A percentile compares a stretch with the other conserved stretches of the same genome.
Conservation (phyloP, 64 coral and sea anemone species). For the Orbicella faveolata region DNA sequence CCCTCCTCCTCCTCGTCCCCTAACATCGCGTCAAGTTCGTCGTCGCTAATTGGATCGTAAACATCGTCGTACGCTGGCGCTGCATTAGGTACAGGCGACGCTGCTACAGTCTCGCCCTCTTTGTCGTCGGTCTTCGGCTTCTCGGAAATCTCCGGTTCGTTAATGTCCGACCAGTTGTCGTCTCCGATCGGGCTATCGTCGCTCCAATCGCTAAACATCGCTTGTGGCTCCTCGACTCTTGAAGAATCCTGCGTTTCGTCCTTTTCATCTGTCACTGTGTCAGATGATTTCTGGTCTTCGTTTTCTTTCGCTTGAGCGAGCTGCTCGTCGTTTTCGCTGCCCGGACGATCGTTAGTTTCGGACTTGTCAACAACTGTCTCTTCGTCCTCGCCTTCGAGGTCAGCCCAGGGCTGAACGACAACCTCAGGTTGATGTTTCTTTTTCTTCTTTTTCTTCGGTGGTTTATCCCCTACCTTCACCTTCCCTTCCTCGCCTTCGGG, state of each 20-base stretch:
- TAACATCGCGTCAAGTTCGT: conserved; percentile 94
- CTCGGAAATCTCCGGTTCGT: conserved; percentile 51
- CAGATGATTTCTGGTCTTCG: background rate
- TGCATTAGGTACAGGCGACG: background rate
- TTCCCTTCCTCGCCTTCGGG: conserved; percentile 53
- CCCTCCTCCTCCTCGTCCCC: conserved; percentile 74
- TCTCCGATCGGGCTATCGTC: conserved; percentile 89
- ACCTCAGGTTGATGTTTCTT: conserved; percentile 92
- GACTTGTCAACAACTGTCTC: conserved; percentile 20
- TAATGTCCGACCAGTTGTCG: conserved; percentile 75
- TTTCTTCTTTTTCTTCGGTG: conserved; percentile 92
- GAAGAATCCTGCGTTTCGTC: conserved; percentile 27
- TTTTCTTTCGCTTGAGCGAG: background rate
- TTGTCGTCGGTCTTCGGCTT: background rate
- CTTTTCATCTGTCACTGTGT: background rate
- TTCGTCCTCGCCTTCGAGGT: conserved; percentile 84
- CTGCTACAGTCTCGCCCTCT: background rate
- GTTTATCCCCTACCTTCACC: conserved; percentile 76
- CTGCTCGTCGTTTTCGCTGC: background rate
- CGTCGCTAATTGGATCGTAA: conserved; percentile 98
- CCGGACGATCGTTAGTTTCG: conserved; percentile 14
- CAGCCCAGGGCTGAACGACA: conserved; percentile 90
- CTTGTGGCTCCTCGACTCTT: conserved; percentile 48
- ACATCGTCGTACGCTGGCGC: conserved; percentile 84
- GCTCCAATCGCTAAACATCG: conserved; percentile 95